Evolutionary conservation across 1,140 invertebrate species (phyloP), one percentile per base, ranked within the genome.

Genomic region (Drosophila arawakana): DNA sequence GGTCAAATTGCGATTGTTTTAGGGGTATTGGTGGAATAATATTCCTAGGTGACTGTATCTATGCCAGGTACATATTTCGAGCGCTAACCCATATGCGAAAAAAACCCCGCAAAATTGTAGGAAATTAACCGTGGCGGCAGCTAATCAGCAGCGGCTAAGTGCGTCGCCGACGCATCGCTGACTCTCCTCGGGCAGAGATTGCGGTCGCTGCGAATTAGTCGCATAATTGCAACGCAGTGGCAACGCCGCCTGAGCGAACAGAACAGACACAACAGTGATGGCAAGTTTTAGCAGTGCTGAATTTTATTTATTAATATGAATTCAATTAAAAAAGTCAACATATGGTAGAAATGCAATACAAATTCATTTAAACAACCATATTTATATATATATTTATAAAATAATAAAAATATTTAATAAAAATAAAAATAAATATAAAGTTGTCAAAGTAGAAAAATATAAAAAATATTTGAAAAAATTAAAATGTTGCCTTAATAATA

Each of bases 1-100:
- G 76, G 83, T 88, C 80, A 85, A 85, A 85, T 86, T 81, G 78
- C 78, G 82, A 74, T 78, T 63, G 65, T 21, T 63, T 59, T 63
- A 61, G 71, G 55, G 60, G 70, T 49, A 52, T 46, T 52, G 62
- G 62, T 72, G 66, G 52, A 37, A 21, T 21, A 21, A 21, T 21
- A 21, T 21, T 39, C 39, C 55, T 63, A 34, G 4, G 8, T n/a
- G 39, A 50, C 44, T 15, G 44, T 15, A 60, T 25, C 9, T 39
- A 49, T 58, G 52, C 37, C 15, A n/a, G 39, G 75, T 61, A 73
- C 46, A 43, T 50, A 15, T 61, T 61, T 35, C 65, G 30, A 41
- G 62, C 46, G 57, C 46, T 63, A 78, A 65, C 60, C 65, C 49
- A 73, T 83, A 70, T 79, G 68, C 63, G 55, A 73, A 69, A 76